Conservation (phyloP, 2,797 vertebrate genomes). For the Crocodylus rhombifer region DNA sequence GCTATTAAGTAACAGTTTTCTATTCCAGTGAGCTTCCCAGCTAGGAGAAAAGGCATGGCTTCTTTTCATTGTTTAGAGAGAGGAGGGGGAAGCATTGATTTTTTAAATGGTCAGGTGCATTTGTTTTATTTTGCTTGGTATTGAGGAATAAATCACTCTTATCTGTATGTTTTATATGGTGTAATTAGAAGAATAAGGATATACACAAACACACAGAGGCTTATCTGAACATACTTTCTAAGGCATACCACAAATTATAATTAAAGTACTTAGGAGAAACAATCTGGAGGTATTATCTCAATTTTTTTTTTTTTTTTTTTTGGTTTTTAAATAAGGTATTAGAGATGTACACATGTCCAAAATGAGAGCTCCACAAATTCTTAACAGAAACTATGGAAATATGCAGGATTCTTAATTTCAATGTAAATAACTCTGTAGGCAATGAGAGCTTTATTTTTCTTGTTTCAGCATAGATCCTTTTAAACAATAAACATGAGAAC, state of each 20-base stretch:
- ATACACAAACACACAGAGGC: neutral
- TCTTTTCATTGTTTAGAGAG: slow-evolving; percentile 11
- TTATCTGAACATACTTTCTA: neutral
- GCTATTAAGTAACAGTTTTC: neutral
- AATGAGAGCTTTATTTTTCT: fast-evolving
- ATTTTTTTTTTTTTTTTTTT: no score
- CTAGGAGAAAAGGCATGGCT: neutral
- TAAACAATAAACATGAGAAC: neutral
- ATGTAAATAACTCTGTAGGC: neutral
- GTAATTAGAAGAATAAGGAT: neutral
- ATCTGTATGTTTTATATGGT: neutral
- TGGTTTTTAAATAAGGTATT: neutral
- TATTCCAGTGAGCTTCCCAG: neutral
- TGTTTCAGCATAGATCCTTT: neutral
- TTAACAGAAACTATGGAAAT: no score
- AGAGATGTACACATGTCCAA: neutral
- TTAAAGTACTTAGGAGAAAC: neutral
- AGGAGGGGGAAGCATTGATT: slow-evolving; percentile 34
- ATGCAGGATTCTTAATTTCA: no score
- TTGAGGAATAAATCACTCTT: neutral
- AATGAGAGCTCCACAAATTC: neutral
- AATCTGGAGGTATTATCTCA: neutral
- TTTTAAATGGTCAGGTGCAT: neutral
- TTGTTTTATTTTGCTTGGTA: neutral
- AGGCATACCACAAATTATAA: neutral